Evolutionary conservation across 2,888 invertebrate genomes (phyloP), one percentile per base, ranked within the genome.

Genomic region (Crioceris asparagi): DNA sequence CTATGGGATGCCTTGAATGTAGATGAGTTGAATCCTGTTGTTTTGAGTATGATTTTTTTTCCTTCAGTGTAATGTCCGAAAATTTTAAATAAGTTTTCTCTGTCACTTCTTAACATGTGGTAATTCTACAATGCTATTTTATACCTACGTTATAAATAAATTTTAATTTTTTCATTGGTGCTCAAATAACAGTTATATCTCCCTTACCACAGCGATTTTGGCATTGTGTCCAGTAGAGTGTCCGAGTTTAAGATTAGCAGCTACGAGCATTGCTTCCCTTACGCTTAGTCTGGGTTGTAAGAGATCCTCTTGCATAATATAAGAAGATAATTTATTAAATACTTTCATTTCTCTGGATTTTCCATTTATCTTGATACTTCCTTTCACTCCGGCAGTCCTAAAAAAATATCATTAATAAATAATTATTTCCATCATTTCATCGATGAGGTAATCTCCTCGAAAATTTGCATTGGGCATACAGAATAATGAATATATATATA

Each of bases 301-400:
- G 19, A 78, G 57, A 53, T 81, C 80, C 40, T 81, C 79, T 59
- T 87, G 86, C 81, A 84, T 83, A 48, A 87, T 86, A 67, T 85
- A 85, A 34, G 80, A 76, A 19, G 80, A 77, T 44, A 83, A 69
- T 56, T 83, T 83, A 54, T 82, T 75, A 65, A 83, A 85, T 8
- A 74, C 63, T 26, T 73, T 67, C 67, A 81, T 70, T 48, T 82
- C 75, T 3, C 85, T 66, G 0, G 72, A 66, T 41, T 73, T 71
- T 0, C 78, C 79, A 55, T 84, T 83, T 5, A 83, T 75, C 38
- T 71, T 67, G 36, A 85, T 76, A 3, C 68, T 67, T 0, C 85
- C 85, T 32, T 68, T 70, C 1, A 83, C 75, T 15, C 76, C 76
- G 25, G 71, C 69, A 3, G 72, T 51, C 31, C 61, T 61, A 42